These are phyloP conservation scores for Acleris laterana DNA, from an alignment of 2,888 invertebrate species.

Conservation along the genomic window DNA sequence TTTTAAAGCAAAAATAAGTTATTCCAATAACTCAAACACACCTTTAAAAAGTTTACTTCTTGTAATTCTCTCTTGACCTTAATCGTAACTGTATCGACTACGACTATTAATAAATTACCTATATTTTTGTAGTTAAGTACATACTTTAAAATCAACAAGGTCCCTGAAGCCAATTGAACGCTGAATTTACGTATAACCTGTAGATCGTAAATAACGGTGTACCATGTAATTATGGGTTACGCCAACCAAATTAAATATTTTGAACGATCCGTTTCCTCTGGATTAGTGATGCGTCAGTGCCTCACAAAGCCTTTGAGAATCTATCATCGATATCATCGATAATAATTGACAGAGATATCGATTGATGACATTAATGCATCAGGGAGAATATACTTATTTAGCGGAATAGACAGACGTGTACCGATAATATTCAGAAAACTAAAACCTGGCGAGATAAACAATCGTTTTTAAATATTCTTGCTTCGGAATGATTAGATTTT, in stretches of 20 bases:
- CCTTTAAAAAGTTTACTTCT: background rate
- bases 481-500: too few species aligned
- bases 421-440: background rate
- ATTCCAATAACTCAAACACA: too few species aligned
- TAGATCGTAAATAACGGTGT: conserved; percentile 65
- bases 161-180: conserved; percentile 50
- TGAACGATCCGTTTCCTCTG: conserved; percentile 65
- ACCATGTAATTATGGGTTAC: conserved; percentile 69
- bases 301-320: conserved; percentile 31
- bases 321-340: conserved; percentile 29
- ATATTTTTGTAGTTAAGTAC: conserved; percentile 32
- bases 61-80: conserved; percentile 23
- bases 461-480: too few species aligned
- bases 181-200: conserved; percentile 59
- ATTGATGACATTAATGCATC: conserved; percentile 15
- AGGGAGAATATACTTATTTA: conserved; percentile 10
- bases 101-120: conserved; percentile 28
- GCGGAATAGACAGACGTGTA: background rate
- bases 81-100: conserved; percentile 24
- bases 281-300: conserved; percentile 60
- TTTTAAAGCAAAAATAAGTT: background rate
- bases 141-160: conserved; percentile 37
- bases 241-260: conserved; percentile 74
- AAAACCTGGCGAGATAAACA: background rate
- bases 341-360: conserved; percentile 28